Percentiles rank a stretch among this genome's conserved stretches.
These are phyloP conservation scores for Myrmophylax atrothorax DNA, from an alignment of 2,113 vertebrate species.

Conservation along the genomic window DNA sequence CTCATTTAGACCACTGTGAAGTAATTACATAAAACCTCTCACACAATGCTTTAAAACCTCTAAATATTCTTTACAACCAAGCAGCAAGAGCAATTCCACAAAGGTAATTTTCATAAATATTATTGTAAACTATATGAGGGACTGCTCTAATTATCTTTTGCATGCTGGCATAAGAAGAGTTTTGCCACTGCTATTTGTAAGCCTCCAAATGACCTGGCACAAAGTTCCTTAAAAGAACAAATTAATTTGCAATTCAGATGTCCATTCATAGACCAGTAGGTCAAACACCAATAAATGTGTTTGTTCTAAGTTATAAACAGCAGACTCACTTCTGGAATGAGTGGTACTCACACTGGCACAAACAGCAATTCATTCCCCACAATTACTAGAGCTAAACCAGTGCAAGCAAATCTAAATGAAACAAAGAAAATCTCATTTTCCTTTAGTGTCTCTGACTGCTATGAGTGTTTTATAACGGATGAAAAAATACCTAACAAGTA, in stretches of 20 bases:
- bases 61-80: slow-evolving; percentile 46
- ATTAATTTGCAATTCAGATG: slow-evolving; percentile 41
- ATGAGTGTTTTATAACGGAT: neutral
- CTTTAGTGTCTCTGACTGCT: neutral
- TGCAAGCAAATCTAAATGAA: neutral
- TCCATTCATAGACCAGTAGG: slow-evolving; percentile 49
- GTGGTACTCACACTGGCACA: neutral
- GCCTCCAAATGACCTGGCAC: slow-evolving; percentile 32
- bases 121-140: slow-evolving; percentile 21
- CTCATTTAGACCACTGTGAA: slow-evolving; percentile 49
- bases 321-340: neutral
- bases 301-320: slow-evolving; percentile 37
- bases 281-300: slow-evolving; percentile 42
- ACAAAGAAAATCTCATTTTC: neutral
- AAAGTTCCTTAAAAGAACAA: slow-evolving; percentile 31
- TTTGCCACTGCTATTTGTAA: slow-evolving; percentile 10
- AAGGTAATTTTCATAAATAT: slow-evolving; percentile 62
- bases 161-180: neutral
- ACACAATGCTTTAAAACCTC: slow-evolving; percentile 12
- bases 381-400: neutral
- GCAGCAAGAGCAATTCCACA: slow-evolving; percentile 35
- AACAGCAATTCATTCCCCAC: neutral
- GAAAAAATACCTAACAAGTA: neutral
- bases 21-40: slow-evolving; percentile 25
- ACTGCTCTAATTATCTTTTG: slow-evolving; percentile 30